Evolutionary conservation across 2,797 vertebrate species (phyloP).

Genomic region (Tinamus major): DNA sequence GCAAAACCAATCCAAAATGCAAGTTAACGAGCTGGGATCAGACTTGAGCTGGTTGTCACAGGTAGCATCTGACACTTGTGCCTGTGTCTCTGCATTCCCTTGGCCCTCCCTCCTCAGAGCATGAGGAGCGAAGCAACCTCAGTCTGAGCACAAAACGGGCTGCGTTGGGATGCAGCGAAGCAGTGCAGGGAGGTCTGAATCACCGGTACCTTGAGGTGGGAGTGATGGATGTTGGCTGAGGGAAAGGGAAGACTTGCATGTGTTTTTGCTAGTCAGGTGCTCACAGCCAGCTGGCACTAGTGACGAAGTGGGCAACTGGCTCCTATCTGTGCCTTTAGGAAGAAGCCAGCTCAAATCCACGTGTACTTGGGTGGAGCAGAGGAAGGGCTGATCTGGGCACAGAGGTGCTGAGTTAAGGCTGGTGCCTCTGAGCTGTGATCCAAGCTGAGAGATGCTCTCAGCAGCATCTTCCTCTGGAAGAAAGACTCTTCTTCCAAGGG

Average conservation of each 20-base stretch:
- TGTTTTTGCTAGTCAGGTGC: constrained; percentile 14
- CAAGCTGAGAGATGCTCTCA: background rate
- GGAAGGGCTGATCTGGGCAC: background rate
- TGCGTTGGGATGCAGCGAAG: constrained; percentile 20
- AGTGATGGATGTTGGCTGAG: constrained; percentile 25
- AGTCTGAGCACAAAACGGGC: constrained; percentile 43
- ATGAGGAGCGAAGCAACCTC: constrained; percentile 19
- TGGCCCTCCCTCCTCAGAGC: constrained; percentile 55
- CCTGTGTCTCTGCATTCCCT: constrained; percentile 33
- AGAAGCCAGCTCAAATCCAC: background rate
- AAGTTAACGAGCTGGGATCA: background rate
- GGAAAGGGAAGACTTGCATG: constrained; percentile 23
- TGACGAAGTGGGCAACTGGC: background rate
- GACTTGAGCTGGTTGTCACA: background rate
- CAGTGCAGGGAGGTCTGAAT: constrained; percentile 28
- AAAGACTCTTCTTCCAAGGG: background rate
- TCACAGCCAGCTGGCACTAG: background rate
- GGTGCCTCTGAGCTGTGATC: background rate
- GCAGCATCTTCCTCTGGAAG: background rate
- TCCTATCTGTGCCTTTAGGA: background rate
- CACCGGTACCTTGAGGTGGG: constrained; percentile 47
- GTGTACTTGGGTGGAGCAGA: background rate
- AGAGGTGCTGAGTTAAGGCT: background rate
- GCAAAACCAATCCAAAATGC: background rate
- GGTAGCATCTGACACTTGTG: background rate